A percentile compares a stretch with the other conserved stretches of the same genome.
These are phyloP conservation scores for Semnornis frantzii DNA, from an alignment of 2,113 vertebrate species.

Conservation along the genomic window DNA sequence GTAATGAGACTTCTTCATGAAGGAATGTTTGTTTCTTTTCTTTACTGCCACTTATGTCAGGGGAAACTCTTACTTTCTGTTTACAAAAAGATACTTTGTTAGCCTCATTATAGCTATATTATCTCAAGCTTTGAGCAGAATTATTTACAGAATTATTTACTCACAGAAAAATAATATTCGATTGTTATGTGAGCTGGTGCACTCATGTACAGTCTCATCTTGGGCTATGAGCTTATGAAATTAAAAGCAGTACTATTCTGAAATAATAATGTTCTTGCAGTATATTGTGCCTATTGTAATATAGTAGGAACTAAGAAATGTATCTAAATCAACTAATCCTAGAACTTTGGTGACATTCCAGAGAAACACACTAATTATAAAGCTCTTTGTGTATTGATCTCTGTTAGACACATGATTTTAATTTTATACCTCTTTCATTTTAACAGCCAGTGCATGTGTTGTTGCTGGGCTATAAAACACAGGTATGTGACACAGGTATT, in stretches of 20 bases:
- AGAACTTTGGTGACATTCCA: background rate
- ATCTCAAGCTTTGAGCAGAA: background rate
- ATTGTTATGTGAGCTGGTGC: background rate
- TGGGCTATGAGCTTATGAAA: background rate
- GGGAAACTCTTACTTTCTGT: background rate
- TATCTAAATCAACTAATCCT: background rate
- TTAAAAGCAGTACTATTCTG: background rate
- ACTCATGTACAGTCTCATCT: background rate
- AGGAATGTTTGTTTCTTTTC: background rate
- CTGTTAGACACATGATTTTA: background rate
- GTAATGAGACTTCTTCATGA: background rate
- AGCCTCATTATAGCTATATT: background rate
- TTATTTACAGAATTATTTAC: background rate
- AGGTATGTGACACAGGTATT: conserved; percentile 69
- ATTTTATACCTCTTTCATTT: conserved; percentile 61
- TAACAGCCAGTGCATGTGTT: conserved; percentile 54
- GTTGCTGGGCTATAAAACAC: conserved; percentile 67
- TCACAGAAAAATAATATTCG: background rate
- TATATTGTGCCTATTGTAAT: background rate
- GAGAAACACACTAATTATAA: background rate
- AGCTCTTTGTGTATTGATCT: conserved; percentile 6
- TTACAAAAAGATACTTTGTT: background rate
- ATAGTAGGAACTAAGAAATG: background rate
- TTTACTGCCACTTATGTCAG: background rate
- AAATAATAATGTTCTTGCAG: background rate